Evolutionary conservation across 1,140 invertebrate species (phyloP), one percentile per base, ranked within the genome.

Genomic region (Lordiphosa stackelbergi): DNA sequence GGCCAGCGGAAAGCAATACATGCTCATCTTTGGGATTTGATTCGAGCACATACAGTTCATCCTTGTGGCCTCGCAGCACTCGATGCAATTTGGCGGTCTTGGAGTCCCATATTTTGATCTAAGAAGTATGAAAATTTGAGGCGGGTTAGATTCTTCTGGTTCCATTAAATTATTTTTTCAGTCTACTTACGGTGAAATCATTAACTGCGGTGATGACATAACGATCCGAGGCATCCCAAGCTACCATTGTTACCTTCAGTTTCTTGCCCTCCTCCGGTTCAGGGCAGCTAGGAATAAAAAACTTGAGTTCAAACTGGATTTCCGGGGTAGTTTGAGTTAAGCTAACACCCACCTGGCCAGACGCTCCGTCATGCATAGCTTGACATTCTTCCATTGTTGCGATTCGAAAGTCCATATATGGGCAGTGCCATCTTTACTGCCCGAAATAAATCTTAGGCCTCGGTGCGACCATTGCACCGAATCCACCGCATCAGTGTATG

Each of bases 371-470:
- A 95, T 96, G 47, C 93, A 89, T 5, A 99, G 89, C 66, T 92
- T 90, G 12, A 92, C 90, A 60, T 92, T 93, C 34, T 93, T 91
- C 97, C 97, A 98, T 73, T 96, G 92, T 78, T 97, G 95, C 47
- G 93, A 90, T 88, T 96, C 93, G 87, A 96, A 97, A 56, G 92
- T 90, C 98, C 98, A 99, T 49, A 99, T 93, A 69, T 95, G 92
- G 0, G 97, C 97, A 3, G 94, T 96, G 6, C 98, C 98, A 90
- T 99, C 98, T 89, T 97, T 98, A 68, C 95, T 96, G 9, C 98
- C 98, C 37, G 96, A 98, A 41, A 98, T 92, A 89, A 99, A 98
- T 83, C 91, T 89, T 61, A 96, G 88, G 0, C 94, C 94, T 24
- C 88, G 88, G 87, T 98, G 95, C 45, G 96, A 94, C 95, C 98